Percentiles rank a stretch among this genome's conserved stretches.
Conservation (phyloP, 2,888 invertebrate genomes). For the Drosophila kanekoi region DNA sequence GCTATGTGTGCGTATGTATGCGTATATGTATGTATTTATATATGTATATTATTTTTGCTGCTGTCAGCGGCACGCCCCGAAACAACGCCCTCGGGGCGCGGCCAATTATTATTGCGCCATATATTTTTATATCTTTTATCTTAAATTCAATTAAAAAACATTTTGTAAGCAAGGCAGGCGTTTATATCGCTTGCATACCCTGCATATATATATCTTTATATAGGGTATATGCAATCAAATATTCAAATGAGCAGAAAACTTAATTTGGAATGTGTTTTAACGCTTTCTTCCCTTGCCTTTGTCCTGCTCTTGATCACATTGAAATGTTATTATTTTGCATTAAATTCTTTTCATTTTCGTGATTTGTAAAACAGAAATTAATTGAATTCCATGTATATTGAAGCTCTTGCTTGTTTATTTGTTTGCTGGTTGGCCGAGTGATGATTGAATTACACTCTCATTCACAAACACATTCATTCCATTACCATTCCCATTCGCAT, state of each 20-base stretch:
- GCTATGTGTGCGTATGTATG: not conserved
- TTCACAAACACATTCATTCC: conserved; percentile 5
- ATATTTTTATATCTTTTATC: conserved; percentile 9
- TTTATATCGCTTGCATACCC: conserved; percentile 1
- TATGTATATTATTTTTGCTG: conserved; percentile 1
- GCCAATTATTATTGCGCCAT: conserved; percentile 22
- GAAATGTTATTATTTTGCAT: conserved; percentile 1
- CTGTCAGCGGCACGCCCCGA: conserved; percentile 3
- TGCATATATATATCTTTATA: not conserved
- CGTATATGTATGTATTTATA: too few species aligned
- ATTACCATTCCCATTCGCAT: not conserved
- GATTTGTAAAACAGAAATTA: conserved; percentile 42
- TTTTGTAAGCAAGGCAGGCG: conserved; percentile 30
- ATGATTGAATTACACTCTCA: conserved; percentile 19
- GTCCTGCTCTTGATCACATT: conserved; percentile 2
- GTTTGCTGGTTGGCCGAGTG: conserved; percentile 17
- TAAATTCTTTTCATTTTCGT: not conserved
- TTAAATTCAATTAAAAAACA: conserved; percentile 31
- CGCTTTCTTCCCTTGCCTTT: not conserved
- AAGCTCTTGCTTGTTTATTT: conserved; percentile 27
- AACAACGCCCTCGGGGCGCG: conserved; percentile 4
- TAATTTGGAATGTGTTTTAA: not conserved
- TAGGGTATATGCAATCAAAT: not conserved
- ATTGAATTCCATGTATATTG: conserved; percentile 47
- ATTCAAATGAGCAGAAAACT: not conserved